Evolutionary conservation across 2,113 vertebrate species (phyloP), one percentile per base, ranked within the genome.

Genomic region (Tympanuchus pallidicinctus): DNA sequence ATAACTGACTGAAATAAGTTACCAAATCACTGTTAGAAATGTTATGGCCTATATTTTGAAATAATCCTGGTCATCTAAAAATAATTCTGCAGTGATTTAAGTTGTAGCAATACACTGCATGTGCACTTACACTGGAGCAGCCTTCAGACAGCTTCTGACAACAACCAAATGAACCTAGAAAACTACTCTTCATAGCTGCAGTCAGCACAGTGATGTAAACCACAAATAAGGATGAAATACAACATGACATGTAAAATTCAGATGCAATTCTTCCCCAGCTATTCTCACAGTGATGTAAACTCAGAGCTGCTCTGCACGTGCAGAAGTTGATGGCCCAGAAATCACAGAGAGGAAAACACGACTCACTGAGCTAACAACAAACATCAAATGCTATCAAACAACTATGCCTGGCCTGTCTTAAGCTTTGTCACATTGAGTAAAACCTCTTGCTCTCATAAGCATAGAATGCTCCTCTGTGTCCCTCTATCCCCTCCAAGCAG

Each of bases 11-110:
- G 8, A 38, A 57, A 16, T 13, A 71, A 69, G 19, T 65, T 81
- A 83, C 8, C 52, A 81, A n/a, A 78, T 57, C 47, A 48, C 43
- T 86, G 79, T n/a, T 71, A 92, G 71, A 82, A 91, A 92, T 94
- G 52, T 64, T 92, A 82, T 1, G 25, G 65, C 4, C 89, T 71
- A 45, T 42, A 67, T 91, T 93, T 90, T 89, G 89, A 95, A 96
- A 95, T 83, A 74, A 89, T n/a, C 69, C 72, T 88, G 50, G 34
- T 52, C 65, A 91, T 88, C 89, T 82, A 96, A 91, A 96, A 91
- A 80, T 52, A 94, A 78, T 56, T 52, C 50, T 13, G 45, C 77
- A 48, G 71, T 57, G 52, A 36, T 87, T 96, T 90, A 83, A 77
- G 66, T 92, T 83, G 82, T 19, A 92, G 84, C 56, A 80, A 80